Conservation (phyloP, 2,113 vertebrate genomes). For the Psittacus erithacus region DNA sequence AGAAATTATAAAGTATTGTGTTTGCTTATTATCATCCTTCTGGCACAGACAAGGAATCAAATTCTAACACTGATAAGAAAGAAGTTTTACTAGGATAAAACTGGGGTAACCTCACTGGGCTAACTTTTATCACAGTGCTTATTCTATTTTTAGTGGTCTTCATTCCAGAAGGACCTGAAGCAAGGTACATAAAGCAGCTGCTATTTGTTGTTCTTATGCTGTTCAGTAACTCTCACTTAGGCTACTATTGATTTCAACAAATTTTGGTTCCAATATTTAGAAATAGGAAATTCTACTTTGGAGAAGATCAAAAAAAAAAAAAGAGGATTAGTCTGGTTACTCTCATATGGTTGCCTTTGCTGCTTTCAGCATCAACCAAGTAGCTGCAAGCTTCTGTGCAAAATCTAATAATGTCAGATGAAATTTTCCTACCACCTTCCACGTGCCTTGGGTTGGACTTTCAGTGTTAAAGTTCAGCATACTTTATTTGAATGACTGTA, state of each 20-base stretch:
- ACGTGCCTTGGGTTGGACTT: neutral
- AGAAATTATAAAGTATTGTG: neutral
- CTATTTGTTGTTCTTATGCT: neutral
- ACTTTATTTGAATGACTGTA: neutral
- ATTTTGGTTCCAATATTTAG: neutral
- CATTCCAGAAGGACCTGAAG: constrained; percentile 30
- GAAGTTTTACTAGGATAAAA: constrained; percentile 8
- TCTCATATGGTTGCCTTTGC: neutral
- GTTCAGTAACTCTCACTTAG: neutral
- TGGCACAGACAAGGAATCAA: neutral
- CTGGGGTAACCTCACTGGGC: neutral
- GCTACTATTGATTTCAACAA: constrained; percentile 4
- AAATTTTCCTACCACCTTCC: neutral
- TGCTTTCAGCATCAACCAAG: neutral
- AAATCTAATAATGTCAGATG: neutral
- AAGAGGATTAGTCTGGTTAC: neutral
- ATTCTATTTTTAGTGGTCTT: constrained; percentile 16
- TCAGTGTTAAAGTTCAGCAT: neutral
- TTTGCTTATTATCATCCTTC: neutral
- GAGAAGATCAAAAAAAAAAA: neutral
- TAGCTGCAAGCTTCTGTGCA: neutral
- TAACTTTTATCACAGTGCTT: neutral
- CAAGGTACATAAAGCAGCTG: neutral
- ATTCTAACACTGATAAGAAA: neutral
- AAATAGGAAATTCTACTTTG: constrained; percentile 1